phyloP scores from a whole-genome alignment of 1,140 invertebrate genomes.

The Drosophila willistoni region DNA sequence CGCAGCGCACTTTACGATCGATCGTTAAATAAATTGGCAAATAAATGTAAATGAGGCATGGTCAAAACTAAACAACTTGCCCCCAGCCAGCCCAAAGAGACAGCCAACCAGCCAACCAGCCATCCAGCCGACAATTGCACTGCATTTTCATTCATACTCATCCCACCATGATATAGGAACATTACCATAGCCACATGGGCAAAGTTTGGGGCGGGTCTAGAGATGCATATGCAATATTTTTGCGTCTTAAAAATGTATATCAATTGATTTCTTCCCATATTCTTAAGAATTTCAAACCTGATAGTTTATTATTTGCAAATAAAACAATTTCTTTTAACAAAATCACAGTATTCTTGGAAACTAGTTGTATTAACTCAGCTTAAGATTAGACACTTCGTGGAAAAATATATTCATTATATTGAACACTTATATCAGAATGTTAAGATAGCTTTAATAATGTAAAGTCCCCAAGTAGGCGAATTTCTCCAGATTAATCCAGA shows the following conservation, averaged over 20 bases:
- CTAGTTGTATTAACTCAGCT: too few relatives aligned
- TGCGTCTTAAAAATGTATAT: not conserved
- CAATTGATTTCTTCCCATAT: not conserved
- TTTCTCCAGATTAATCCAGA: too few relatives aligned
- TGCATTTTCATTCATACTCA: not conserved
- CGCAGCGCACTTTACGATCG: slow-evolving; percentile 66
- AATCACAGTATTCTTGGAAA: not conserved
- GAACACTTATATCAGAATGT: too few relatives aligned
- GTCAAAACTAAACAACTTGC: slow-evolving; percentile 57
- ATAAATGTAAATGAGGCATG: slow-evolving; percentile 80
- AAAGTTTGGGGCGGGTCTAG: slow-evolving; percentile 3
- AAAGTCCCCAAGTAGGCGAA: too few relatives aligned
- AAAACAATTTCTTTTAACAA: too few relatives aligned
- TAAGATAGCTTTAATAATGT: too few relatives aligned
- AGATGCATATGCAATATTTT: not conserved
- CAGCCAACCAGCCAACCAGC: not conserved
- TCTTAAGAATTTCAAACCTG: not conserved
- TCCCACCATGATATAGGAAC: not conserved
- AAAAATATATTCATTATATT: too few relatives aligned
- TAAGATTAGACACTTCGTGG: too few relatives aligned
- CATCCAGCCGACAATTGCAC: not conserved
- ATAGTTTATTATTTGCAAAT: not conserved
- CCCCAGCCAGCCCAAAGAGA: slow-evolving; percentile 1
- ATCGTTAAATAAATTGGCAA: slow-evolving; percentile 81
- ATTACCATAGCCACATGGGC: slow-evolving; percentile 1